Evolutionary conservation across 2,797 vertebrate species (phyloP).

Genomic region (Sebastes paucispinis): DNA sequence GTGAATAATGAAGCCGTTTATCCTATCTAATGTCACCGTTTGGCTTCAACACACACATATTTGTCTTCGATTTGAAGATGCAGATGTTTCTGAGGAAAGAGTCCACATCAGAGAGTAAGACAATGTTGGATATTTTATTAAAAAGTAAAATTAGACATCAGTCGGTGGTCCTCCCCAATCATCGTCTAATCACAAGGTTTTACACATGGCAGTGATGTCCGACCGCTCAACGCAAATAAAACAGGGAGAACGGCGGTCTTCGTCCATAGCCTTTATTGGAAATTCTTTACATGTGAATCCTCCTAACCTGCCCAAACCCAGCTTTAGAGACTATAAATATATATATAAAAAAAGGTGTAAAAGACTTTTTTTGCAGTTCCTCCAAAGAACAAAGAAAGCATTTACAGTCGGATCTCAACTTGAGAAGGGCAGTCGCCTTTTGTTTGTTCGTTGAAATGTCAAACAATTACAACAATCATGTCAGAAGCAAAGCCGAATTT

Average conservation of each 20-base stretch:
- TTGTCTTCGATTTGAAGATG: background rate
- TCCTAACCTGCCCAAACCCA: slow-evolving; percentile 58
- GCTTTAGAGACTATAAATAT: slow-evolving; percentile 78
- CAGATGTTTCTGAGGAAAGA: slow-evolving; percentile 31
- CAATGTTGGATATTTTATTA: slow-evolving; percentile 76
- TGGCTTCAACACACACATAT: background rate
- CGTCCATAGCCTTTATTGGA: slow-evolving; percentile 72
- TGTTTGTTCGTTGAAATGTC: slow-evolving; percentile 39
- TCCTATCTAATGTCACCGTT: background rate
- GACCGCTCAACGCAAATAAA: slow-evolving; percentile 50
- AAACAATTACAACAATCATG: slow-evolving; percentile 29
- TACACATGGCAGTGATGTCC: slow-evolving; percentile 76
- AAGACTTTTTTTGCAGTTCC: slow-evolving; percentile 69
- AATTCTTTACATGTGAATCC: slow-evolving; percentile 73
- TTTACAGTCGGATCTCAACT: slow-evolving; percentile 69
- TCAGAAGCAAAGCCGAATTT: slow-evolving; percentile 40
- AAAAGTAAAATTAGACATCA: slow-evolving; percentile 71
- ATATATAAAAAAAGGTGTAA: slow-evolving; percentile 76
- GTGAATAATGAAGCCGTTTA: slow-evolving; percentile 1
- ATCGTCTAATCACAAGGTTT: slow-evolving; percentile 56
- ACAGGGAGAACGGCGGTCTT: slow-evolving; percentile 39
- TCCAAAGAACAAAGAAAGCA: slow-evolving; percentile 73
- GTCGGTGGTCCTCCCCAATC: slow-evolving; percentile 28
- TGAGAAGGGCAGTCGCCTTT: slow-evolving; percentile 61
- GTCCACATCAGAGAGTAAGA: slow-evolving; percentile 41